Conservation (phyloP, 2,888 invertebrate genomes). For the Leucoptera coffeella region DNA sequence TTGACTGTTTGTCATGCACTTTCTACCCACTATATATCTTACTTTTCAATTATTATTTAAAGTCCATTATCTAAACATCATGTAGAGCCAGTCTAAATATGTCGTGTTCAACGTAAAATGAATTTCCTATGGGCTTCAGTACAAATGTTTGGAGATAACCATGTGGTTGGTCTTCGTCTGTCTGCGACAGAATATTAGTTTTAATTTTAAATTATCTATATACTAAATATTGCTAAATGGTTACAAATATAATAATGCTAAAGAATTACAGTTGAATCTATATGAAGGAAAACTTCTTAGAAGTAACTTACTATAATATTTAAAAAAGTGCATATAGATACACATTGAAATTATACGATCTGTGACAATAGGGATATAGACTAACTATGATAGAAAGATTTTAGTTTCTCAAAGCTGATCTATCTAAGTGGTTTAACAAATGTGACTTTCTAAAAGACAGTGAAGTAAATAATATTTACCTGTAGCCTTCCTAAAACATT, state of each 20-base stretch:
- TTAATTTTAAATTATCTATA: background rate
- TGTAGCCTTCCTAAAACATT: conserved; percentile 94
- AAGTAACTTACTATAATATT: background rate
- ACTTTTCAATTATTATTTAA: no score
- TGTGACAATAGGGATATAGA: no score
- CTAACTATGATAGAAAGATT: no score
- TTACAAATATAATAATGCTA: no score
- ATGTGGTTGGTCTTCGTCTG: conserved; percentile 91
- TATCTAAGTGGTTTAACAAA: no score
- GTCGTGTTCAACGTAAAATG: conserved; percentile 92
- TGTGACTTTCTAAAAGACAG: no score
- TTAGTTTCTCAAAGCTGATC: no score
- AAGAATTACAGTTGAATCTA: background rate
- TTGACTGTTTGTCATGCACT: no score
- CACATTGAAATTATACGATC: no score
- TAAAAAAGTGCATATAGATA: no score
- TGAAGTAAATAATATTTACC: conserved; percentile 55
- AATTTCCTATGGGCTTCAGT: conserved; percentile 79
- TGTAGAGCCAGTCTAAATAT: conserved; percentile 91
- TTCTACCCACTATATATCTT: no score
- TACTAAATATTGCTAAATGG: background rate
- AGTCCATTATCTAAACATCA: conserved; percentile 52
- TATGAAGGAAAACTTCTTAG: background rate
- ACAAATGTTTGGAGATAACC: conserved; percentile 92
- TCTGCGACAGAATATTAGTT: conserved; percentile 52